phyloP scores from a whole-genome alignment of 2,888 invertebrate species.

The Strigamia maritima region DNA sequence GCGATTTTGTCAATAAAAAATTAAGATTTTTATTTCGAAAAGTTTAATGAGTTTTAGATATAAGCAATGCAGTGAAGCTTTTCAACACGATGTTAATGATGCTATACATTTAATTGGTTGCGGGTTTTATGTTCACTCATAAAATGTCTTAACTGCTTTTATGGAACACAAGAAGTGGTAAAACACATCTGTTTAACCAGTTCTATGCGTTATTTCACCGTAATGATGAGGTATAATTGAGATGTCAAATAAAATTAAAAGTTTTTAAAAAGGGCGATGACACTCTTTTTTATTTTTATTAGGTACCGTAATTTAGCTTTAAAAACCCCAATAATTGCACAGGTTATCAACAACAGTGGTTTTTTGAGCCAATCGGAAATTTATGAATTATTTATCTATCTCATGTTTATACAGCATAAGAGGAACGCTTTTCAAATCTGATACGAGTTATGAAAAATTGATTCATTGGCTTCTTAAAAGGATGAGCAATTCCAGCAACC shows the following conservation, averaged over 20 bases:
- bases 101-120: slow-evolving; percentile 28
- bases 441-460: slow-evolving; percentile 11
- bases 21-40: neutral
- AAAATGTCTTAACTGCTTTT: slow-evolving; percentile 27
- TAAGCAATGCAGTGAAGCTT: slow-evolving; percentile 8
- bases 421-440: slow-evolving; percentile 18
- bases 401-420: neutral
- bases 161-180: slow-evolving; percentile 34
- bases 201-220: slow-evolving; percentile 14
- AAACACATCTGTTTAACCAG: slow-evolving; percentile 31
- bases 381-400: slow-evolving; percentile 12
- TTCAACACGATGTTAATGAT: slow-evolving; percentile 25
- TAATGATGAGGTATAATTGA: slow-evolving; percentile 25
- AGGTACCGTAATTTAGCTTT: neutral
- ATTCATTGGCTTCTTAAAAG: slow-evolving; percentile 30
- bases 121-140: slow-evolving; percentile 14
- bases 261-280: neutral
- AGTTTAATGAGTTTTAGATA: slow-evolving; percentile 24
- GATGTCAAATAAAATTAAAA: slow-evolving; percentile 32
- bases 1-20: neutral
- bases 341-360: slow-evolving; percentile 1
- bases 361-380: neutral
- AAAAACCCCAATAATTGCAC: neutral
- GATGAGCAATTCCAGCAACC: neutral
- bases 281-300: neutral